These are phyloP conservation scores for Copsychus sechellarum DNA, from an alignment of 2,113 vertebrate species.

Conservation along the genomic window DNA sequence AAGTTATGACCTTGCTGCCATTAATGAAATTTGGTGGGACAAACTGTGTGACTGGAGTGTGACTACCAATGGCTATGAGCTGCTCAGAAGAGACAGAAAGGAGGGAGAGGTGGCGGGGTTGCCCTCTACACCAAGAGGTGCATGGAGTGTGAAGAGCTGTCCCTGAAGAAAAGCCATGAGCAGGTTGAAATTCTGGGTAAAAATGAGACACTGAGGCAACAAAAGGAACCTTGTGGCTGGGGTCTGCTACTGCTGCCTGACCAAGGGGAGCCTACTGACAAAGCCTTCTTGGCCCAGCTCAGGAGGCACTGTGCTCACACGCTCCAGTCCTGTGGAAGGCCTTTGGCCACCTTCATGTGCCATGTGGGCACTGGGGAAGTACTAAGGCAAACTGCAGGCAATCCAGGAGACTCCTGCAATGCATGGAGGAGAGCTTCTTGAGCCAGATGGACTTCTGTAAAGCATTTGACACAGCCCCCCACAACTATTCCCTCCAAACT, in stretches of 20 bases:
- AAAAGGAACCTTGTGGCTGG: not conserved
- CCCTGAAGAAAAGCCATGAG: not conserved
- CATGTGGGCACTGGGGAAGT: not conserved
- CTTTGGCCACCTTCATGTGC: not conserved
- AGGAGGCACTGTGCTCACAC: not conserved
- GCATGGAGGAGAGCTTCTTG: not conserved
- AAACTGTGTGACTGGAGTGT: too few relatives aligned
- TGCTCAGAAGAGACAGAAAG: not conserved
- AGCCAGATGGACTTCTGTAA: not conserved
- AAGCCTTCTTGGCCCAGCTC: not conserved
- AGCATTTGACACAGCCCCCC: not conserved
- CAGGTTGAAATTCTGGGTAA: not conserved
- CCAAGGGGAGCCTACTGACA: not conserved
- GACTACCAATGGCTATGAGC: not conserved
- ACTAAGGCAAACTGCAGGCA: not conserved
- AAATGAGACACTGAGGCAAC: not conserved
- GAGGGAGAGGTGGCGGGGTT: not conserved
- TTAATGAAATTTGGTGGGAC: not conserved
- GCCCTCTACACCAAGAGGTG: not conserved
- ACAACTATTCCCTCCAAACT: too few relatives aligned
- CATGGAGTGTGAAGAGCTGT: not conserved
- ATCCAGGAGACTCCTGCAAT: not conserved
- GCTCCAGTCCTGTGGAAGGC: not conserved
- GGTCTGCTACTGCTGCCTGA: not conserved
- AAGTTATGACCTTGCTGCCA: not conserved